Evolutionary conservation across 2,113 vertebrate genomes (phyloP).

Genomic region (Syrmaticus mikado): DNA sequence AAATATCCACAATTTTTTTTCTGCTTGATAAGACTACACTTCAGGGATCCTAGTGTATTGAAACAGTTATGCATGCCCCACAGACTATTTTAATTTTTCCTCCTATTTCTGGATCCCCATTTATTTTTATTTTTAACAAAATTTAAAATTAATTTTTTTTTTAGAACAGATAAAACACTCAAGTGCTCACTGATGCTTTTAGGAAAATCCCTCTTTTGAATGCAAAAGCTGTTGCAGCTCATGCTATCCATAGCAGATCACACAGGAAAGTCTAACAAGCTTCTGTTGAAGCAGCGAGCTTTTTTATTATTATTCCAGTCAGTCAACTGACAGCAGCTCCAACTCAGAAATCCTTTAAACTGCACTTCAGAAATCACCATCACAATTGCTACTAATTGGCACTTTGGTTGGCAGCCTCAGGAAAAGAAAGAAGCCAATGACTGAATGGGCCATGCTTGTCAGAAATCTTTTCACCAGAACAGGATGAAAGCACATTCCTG

Average conservation of each 20-base stretch:
- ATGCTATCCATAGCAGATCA: slow-evolving; percentile 58
- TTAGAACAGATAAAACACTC: slow-evolving; percentile 46
- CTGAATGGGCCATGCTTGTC: neutral
- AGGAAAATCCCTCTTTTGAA: slow-evolving; percentile 77
- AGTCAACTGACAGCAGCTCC: slow-evolving; percentile 60
- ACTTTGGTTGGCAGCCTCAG: slow-evolving; percentile 44
- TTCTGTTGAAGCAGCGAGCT: slow-evolving; percentile 28
- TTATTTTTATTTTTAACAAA: slow-evolving; percentile 63
- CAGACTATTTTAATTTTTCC: neutral
- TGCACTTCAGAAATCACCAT: slow-evolving; percentile 63
- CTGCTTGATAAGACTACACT: neutral
- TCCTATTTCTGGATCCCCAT: slow-evolving; percentile 8
- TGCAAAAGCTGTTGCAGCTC: slow-evolving; percentile 46
- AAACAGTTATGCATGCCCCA: neutral
- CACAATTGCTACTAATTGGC: slow-evolving; percentile 70
- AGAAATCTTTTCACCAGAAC: neutral
- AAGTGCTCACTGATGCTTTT: slow-evolving; percentile 80
- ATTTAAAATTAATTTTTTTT: slow-evolving; percentile 40
- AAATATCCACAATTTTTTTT: neutral
- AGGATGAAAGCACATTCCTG: neutral
- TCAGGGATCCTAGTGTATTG: neutral
- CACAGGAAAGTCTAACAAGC: slow-evolving; percentile 71
- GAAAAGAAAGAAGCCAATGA: slow-evolving; percentile 23
- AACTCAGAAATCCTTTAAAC: slow-evolving; percentile 66
- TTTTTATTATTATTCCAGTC: slow-evolving; percentile 61